phyloP scores from a whole-genome alignment of 2,888 invertebrate genomes.

The Thera obeliscata region DNA sequence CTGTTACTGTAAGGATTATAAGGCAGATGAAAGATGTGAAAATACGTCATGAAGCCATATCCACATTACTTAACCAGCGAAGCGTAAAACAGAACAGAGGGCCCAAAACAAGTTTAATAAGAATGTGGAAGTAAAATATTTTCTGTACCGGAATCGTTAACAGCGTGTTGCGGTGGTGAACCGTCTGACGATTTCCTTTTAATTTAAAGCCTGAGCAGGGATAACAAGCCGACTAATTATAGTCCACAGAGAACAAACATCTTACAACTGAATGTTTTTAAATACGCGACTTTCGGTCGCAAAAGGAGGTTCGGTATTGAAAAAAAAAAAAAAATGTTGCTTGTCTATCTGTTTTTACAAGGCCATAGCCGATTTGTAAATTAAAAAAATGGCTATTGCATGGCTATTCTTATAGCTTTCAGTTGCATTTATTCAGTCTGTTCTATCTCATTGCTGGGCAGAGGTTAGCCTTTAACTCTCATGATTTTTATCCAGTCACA shows the following conservation, averaged over 20 bases:
- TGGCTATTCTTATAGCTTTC: too few species aligned
- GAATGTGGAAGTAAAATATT: conserved; percentile 83
- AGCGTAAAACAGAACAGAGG: conserved; percentile 68
- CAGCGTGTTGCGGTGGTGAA: conserved; percentile 74
- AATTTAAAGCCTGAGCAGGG: conserved; percentile 78
- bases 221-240: conserved; percentile 83
- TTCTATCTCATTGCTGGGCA: too few species aligned
- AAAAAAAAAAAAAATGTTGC: too few species aligned
- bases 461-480: too few species aligned
- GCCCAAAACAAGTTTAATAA: conserved; percentile 80
- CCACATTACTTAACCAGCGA: conserved; percentile 56
- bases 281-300: conserved; percentile 34
- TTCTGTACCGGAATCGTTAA: conserved; percentile 82
- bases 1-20: too few species aligned
- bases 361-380: too few species aligned
- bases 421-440: too few species aligned
- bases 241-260: conserved; percentile 76
- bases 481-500: too few species aligned
- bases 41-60: conserved; percentile 44
- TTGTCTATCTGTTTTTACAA: too few species aligned
- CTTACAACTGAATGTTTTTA: conserved; percentile 55
- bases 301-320: too few species aligned
- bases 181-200: conserved; percentile 76
- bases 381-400: too few species aligned
- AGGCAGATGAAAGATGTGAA: too few species aligned